phyloP scores from a whole-genome alignment of 2,888 invertebrate genomes.

The Ariolimax columbianus region DNA sequence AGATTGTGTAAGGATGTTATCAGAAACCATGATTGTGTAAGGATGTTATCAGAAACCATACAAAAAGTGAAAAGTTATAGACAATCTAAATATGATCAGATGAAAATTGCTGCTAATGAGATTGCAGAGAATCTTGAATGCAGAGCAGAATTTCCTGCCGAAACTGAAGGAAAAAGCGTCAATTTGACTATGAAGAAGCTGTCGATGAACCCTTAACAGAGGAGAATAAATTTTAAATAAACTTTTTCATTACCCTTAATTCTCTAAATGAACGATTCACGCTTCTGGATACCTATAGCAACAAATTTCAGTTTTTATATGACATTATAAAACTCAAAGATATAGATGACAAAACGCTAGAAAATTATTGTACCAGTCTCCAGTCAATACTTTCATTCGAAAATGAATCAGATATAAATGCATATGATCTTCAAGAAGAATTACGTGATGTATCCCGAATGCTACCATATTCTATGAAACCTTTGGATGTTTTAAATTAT shows the following conservation, averaged over 20 bases:
- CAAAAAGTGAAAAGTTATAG: neutral
- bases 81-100: neutral
- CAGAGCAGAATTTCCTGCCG: neutral
- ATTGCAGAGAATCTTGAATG: slow-evolving; percentile 11
- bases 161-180: slow-evolving; percentile 3
- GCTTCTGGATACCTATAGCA: slow-evolving; percentile 4
- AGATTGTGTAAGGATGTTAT: neutral
- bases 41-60: neutral
- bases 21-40: neutral
- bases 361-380: neutral
- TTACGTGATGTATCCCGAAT: neutral
- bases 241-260: neutral
- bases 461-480: neutral
- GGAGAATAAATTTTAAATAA: neutral
- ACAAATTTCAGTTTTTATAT: neutral
- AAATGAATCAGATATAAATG: neutral
- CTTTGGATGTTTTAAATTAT: neutral
- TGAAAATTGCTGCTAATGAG: slow-evolving; percentile 10
- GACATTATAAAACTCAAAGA: neutral
- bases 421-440: neutral
- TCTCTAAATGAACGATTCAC: neutral
- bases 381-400: neutral
- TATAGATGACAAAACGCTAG: neutral
- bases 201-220: neutral
- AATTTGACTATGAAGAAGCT: neutral